Percentiles rank a stretch among this genome's conserved stretches.
phyloP scores from a whole-genome alignment of 1,140 invertebrate species.

The Agraylea sexmaculata region DNA sequence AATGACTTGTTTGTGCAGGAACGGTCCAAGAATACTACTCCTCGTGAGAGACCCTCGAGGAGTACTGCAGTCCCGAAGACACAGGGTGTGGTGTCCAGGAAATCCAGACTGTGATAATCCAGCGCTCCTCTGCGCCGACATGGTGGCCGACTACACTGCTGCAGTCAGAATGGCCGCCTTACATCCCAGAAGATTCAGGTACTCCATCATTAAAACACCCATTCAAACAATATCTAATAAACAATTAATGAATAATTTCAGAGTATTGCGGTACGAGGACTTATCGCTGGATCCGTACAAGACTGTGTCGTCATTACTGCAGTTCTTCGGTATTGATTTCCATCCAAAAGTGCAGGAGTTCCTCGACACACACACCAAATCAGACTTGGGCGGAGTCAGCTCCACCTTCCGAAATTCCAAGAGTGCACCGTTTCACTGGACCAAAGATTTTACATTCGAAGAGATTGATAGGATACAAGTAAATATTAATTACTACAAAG shows the following conservation, averaged over 20 bases:
- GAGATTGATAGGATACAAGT: slow-evolving; percentile 57
- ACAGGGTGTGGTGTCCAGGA: slow-evolving; percentile 74
- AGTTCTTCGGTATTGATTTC: slow-evolving; percentile 64
- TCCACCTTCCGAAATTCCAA: slow-evolving; percentile 75
- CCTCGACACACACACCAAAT: slow-evolving; percentile 68
- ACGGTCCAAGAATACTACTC: slow-evolving; percentile 64
- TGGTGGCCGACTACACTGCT: slow-evolving; percentile 68
- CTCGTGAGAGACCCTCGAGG: slow-evolving; percentile 76
- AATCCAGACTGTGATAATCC: slow-evolving; percentile 71
- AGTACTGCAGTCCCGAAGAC: slow-evolving; percentile 71
- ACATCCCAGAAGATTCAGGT: slow-evolving; percentile 65
- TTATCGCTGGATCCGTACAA: slow-evolving; percentile 62
- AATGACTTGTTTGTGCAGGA: slow-evolving; percentile 40
- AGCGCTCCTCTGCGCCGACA: slow-evolving; percentile 62
- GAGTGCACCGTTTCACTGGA: slow-evolving; percentile 75
- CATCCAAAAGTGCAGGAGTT: slow-evolving; percentile 58
- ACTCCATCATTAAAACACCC: slow-evolving; percentile 19
- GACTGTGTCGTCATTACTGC: slow-evolving; percentile 56
- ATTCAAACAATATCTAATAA: not conserved
- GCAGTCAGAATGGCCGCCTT: slow-evolving; percentile 53
- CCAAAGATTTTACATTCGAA: slow-evolving; percentile 54
- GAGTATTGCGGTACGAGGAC: slow-evolving; percentile 75
- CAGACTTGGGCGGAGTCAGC: slow-evolving; percentile 65
- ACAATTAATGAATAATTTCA: slow-evolving; percentile 29
- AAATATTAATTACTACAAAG: too few relatives aligned